phyloP scores from a whole-genome alignment of 1,140 invertebrate genomes.

The Dendrolimus punctatus region DNA sequence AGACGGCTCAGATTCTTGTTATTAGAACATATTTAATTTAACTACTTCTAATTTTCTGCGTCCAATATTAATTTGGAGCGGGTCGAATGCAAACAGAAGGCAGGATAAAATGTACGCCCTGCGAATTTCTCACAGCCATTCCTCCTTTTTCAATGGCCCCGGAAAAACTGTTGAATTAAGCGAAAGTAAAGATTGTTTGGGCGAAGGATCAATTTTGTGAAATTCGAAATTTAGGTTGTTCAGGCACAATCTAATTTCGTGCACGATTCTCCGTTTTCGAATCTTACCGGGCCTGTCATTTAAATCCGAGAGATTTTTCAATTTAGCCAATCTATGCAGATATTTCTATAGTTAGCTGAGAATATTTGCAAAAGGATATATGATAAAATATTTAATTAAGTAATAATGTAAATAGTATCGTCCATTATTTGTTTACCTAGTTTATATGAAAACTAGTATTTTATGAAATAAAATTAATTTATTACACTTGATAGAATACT shows the following conservation, averaged over 20 bases:
- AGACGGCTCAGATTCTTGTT: conserved; percentile 6
- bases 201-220: conserved; percentile 22
- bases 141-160: conserved; percentile 14
- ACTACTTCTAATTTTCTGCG: conserved; percentile 19
- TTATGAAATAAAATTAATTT: too few species aligned
- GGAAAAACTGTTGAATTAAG: conserved; percentile 28
- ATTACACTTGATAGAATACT: too few species aligned
- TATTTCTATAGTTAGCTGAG: too few species aligned
- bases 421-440: too few species aligned
- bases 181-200: conserved; percentile 27
- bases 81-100: conserved; percentile 21
- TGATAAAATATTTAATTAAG: too few species aligned
- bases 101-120: conserved; percentile 14
- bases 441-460: too few species aligned
- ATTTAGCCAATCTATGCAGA: too few species aligned
- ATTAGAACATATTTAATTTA: conserved; percentile 15
- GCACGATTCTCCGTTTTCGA: too few species aligned
- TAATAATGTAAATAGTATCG: too few species aligned
- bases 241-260: conserved; percentile 11
- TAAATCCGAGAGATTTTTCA: too few species aligned
- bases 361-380: too few species aligned
- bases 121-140: conserved; percentile 20
- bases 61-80: conserved; percentile 29
- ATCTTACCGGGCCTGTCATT: too few species aligned
- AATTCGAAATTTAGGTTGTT: conserved; percentile 12